phyloP scores from a whole-genome alignment of 2,888 invertebrate genomes.

The Drosophila kambysellisi region DNA sequence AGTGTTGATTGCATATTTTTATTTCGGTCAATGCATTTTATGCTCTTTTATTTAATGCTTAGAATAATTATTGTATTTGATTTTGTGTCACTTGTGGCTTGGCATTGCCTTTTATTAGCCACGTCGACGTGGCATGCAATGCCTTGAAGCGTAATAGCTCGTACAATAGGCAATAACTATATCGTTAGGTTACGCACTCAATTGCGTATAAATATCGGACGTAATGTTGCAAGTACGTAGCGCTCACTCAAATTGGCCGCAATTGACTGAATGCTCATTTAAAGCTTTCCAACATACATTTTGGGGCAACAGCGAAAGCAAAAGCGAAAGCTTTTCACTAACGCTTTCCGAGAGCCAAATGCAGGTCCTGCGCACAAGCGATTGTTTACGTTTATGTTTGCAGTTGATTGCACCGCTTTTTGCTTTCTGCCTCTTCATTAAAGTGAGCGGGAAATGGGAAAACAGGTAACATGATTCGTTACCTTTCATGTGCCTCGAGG shows the following conservation, averaged over 20 bases:
- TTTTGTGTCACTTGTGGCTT: constrained; percentile 46
- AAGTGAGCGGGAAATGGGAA: neutral
- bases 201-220: constrained; percentile 15
- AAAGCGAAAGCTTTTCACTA: constrained; percentile 48
- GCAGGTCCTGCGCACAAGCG: constrained; percentile 73
- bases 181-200: constrained; percentile 35
- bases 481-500: constrained; percentile 33
- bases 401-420: constrained; percentile 63
- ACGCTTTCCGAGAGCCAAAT: constrained; percentile 40
- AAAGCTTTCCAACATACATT: constrained; percentile 57
- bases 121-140: constrained; percentile 38
- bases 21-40: constrained; percentile 17
- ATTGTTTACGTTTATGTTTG: constrained; percentile 74
- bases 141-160: constrained; percentile 23
- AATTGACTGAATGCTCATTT: constrained; percentile 75
- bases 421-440: constrained; percentile 44
- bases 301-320: constrained; percentile 22
- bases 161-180: constrained; percentile 40
- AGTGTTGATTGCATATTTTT: constrained; percentile 24
- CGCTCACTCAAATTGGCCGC: constrained; percentile 61
- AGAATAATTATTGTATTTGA: constrained; percentile 23
- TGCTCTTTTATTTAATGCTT: neutral
- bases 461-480: constrained; percentile 11
- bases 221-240: constrained; percentile 17
- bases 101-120: constrained; percentile 72